These are phyloP conservation scores for Petrolisthes cinctipes DNA, from an alignment of 2,888 invertebrate species.

Conservation along the genomic window DNA sequence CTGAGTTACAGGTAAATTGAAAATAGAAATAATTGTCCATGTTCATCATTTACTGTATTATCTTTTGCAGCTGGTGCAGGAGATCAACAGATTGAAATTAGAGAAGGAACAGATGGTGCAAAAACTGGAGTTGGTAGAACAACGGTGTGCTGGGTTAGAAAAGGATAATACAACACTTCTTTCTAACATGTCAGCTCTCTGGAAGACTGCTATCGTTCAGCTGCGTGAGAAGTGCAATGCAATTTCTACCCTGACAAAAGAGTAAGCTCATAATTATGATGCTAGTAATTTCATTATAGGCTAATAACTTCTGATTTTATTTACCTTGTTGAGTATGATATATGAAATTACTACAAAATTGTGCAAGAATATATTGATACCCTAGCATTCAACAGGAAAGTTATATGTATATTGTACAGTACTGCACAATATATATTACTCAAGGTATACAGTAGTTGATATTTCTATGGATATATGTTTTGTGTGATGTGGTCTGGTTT, in stretches of 20 bases:
- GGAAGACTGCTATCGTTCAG: slow-evolving; percentile 56
- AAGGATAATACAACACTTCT: slow-evolving; percentile 45
- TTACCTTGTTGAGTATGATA: too few relatives aligned
- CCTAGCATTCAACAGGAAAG: too few relatives aligned
- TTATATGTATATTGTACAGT: too few relatives aligned
- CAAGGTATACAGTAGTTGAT: too few relatives aligned
- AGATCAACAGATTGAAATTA: slow-evolving; percentile 8
- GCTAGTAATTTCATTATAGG: too few relatives aligned
- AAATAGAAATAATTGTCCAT: neutral
- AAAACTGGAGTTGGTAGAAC: neutral
- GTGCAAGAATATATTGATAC: too few relatives aligned
- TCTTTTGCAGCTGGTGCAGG: slow-evolving; percentile 15
- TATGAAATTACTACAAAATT: too few relatives aligned
- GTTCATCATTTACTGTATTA: neutral
- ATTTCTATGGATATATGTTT: too few relatives aligned
- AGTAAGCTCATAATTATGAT: slow-evolving; percentile 45
- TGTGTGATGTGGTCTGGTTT: too few relatives aligned
- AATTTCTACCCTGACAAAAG: slow-evolving; percentile 23
- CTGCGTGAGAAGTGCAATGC: slow-evolving; percentile 42
- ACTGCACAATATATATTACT: too few relatives aligned
- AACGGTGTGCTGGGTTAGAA: slow-evolving; percentile 37
- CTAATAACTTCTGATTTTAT: too few relatives aligned
- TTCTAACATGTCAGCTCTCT: slow-evolving; percentile 59
- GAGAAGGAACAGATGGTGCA: slow-evolving; percentile 2
- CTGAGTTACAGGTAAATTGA: neutral